Evolutionary conservation across 2,113 vertebrate species (phyloP).

Genomic region (Coreoperca whiteheadi): DNA sequence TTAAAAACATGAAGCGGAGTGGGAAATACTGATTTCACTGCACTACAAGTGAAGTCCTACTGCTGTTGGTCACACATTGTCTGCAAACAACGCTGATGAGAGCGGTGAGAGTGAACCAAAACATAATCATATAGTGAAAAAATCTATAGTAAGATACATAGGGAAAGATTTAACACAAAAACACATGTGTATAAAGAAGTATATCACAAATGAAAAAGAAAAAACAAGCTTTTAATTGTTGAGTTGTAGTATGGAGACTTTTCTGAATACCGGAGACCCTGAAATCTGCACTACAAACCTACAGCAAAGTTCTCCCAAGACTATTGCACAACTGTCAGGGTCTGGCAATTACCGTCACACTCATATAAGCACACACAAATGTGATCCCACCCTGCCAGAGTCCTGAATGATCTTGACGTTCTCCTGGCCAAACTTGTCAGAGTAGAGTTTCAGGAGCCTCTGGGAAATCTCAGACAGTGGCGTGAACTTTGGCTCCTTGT

Average conservation of each 20-base stretch:
- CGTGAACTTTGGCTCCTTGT: conserved; percentile 98
- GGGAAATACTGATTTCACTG: no score
- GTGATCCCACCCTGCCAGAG: conserved; percentile 89
- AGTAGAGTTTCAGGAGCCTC: conserved; percentile 96
- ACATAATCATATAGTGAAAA: no score
- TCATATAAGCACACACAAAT: not conserved
- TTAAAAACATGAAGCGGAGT: no score
- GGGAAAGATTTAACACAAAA: no score
- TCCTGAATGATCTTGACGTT: conserved; percentile 99
- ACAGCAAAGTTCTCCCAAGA: not conserved
- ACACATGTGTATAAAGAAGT: no score
- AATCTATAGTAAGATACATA: no score
- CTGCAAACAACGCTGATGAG: no score
- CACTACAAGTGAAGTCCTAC: no score
- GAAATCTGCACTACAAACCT: not conserved
- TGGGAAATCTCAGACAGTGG: conserved; percentile 97
- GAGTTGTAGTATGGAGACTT: not conserved
- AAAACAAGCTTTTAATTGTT: not conserved
- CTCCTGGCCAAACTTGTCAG: conserved; percentile 97
- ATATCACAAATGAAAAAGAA: not conserved
- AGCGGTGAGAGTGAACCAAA: no score
- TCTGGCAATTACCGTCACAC: not conserved
- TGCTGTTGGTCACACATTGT: no score
- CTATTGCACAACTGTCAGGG: not conserved
- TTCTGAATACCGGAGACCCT: not conserved